Evolutionary conservation across 2,888 invertebrate genomes (phyloP), one percentile per base, ranked within the genome.

Genomic region (Polymixis flavicincta): DNA sequence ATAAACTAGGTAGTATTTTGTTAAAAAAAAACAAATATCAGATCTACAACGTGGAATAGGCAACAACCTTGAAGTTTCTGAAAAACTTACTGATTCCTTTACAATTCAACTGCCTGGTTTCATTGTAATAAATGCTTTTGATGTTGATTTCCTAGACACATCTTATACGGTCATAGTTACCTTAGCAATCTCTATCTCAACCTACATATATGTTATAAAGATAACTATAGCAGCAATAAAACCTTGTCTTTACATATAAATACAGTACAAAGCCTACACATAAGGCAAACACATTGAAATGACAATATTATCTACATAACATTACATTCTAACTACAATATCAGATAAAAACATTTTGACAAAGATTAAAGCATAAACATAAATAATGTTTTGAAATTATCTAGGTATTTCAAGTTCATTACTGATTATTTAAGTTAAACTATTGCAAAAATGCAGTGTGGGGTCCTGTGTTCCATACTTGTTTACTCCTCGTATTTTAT

Each of bases 321-420:
- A 52, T 52, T 22, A 68, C n/a, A 82, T 79, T 81, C 65, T 66
- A 32, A 32, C 32, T 75, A 42, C 54, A 25, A 8, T 55, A 45
- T 6, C 54, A 59, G 83, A 76, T 82, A 76, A 50, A n/a, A 60
- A 4, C 1, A 28, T 77, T 48, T 65, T 45, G 48, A 64, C 50
- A 25, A 82, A 68, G 59, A 74, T 66, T 61, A 78, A 0, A 11
- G 55, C 1, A 14, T 55, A 76, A 82, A 80, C 78, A 78, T 71
- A 83, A 78, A 67, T 66, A 80, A 32, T 25, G 14, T 55, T 61
- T 81, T 25, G 42, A 60, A 50, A 32, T 71, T 61, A 82, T 76
- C 76, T 55, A 0, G 32, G 32, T 32, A n/a, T 57, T 65, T 82
- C 77, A 76, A 78, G 82, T 74, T 78, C 82, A 81, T 22, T 1